Base-by-base conservation (phyloP, 92 coral and sea anemone species). In the Epizoanthus fatuus region DNA sequence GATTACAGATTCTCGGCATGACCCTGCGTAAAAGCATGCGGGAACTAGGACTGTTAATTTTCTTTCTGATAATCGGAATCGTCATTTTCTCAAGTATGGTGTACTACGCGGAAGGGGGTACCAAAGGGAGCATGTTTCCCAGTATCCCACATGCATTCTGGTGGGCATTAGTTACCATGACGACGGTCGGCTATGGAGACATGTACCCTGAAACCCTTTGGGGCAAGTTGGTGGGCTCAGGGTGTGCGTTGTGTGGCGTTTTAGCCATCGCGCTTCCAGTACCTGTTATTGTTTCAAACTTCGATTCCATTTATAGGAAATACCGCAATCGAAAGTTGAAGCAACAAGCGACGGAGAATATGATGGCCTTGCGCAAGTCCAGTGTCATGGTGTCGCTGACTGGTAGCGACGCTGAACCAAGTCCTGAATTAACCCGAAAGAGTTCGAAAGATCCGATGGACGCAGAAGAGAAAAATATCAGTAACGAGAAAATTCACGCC, bases 151-250 rank as follows among this genome's bases (percentile, higher is more conserved):
- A 93, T 80, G 93, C 99, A 1, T 97, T 97, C 79, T 97, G 99
- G 99, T 97, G 99, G 99, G 99, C 99, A n/a, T 79, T 97, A 13
- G 99, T 97, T 53, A 97, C 99, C 84, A 97, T 97, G 99, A 97
- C 99, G 76, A 97, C 99, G 4, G 99, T 97, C 16, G 99, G 99
- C 62, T 97, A 97, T 74, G 99, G 99, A 55, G 99, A 97, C 72
- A 29, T 95, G 91, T 94, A 91, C 32, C 99, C 99, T 62, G 94
- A 91, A 85, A 95, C 97, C 5, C 87, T 95, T 32, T 95, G 95
- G 92, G 99, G 99, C 9, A 96, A 95, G 92, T 40, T 96, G 32
- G 98, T 96, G 64, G 99, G 99, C 1, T 93, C 97, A 3, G 85
- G 98, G 32, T 96, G 99, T 77, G 99, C 99, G 15, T 84, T 95